Evolutionary conservation across 2,797 vertebrate species (phyloP).

Genomic region (Phoebastria nigripes): DNA sequence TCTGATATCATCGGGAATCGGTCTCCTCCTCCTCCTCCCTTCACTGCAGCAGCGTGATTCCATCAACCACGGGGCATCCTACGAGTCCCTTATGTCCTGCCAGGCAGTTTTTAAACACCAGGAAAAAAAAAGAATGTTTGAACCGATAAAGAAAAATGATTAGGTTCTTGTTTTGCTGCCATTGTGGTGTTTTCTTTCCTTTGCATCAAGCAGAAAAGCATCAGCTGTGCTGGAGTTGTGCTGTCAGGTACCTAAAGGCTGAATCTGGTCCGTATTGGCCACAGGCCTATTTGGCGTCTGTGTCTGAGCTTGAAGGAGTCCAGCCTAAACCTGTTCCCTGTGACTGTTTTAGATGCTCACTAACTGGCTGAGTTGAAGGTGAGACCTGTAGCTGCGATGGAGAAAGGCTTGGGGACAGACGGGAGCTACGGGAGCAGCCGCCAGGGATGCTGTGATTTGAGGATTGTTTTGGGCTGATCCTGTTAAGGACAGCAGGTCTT

Average conservation of each 20-base stretch:
- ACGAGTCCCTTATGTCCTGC: accelerated
- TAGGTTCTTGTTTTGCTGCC: not conserved
- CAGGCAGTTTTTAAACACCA: not conserved
- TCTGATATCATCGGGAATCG: not conserved
- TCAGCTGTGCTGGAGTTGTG: not conserved
- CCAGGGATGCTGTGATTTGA: not conserved
- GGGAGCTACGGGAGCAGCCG: not conserved
- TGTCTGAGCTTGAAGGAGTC: not conserved
- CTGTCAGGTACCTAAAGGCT: accelerated
- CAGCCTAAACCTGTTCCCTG: not conserved
- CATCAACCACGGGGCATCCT: not conserved
- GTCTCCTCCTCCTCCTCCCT: not conserved
- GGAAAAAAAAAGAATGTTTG: not conserved
- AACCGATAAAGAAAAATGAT: not conserved
- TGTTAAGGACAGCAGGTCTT: not conserved
- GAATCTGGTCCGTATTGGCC: not conserved
- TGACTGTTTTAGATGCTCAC: not conserved
- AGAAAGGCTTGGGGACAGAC: not conserved
- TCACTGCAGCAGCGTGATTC: not conserved
- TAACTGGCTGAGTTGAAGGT: not conserved
- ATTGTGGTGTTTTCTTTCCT: not conserved
- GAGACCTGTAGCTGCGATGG: not conserved
- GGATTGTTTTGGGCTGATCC: not conserved
- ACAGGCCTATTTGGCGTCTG: not conserved
- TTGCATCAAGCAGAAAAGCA: not conserved